phyloP scores from a whole-genome alignment of 2,888 invertebrate genomes.

The Apeira syringaria region DNA sequence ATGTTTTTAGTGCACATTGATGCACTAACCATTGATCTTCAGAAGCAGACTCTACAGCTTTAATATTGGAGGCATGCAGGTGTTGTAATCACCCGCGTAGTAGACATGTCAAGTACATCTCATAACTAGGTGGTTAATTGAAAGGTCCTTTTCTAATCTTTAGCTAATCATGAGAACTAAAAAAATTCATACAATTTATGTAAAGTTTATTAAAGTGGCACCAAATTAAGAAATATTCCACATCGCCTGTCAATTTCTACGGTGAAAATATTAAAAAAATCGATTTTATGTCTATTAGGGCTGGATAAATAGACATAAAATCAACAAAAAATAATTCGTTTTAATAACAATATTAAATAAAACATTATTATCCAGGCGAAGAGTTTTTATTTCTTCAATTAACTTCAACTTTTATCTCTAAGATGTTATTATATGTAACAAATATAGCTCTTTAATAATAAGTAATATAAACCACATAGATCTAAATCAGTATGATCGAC shows the following conservation, averaged over 20 bases:
- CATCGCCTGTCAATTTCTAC: conserved; percentile 26
- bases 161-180: no score
- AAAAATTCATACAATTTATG: no score
- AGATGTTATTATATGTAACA: conserved; percentile 17
- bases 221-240: conserved; percentile 16
- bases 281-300: conserved; percentile 46
- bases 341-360: conserved; percentile 20
- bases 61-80: no score
- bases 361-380: conserved; percentile 26
- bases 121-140: no score
- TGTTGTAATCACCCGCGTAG: no score
- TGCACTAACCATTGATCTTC: no score
- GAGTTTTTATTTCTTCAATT: conserved; percentile 33
- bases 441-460: conserved; percentile 27
- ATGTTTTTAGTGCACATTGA: no score
- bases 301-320: conserved; percentile 49
- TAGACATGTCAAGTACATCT: no score
- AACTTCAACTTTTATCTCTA: conserved; percentile 19
- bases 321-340: conserved; percentile 20
- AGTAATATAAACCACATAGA: conserved; percentile 1
- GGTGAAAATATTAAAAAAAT: conserved; percentile 11
- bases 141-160: no score
- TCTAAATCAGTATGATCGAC: conserved; percentile 4
- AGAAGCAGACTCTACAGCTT: no score
- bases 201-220: no score